Percentiles rank a stretch among this genome's conserved stretches.
Evolutionary conservation across 1,140 invertebrate species (phyloP).

Genomic region (Luehdorfia chinensis): DNA sequence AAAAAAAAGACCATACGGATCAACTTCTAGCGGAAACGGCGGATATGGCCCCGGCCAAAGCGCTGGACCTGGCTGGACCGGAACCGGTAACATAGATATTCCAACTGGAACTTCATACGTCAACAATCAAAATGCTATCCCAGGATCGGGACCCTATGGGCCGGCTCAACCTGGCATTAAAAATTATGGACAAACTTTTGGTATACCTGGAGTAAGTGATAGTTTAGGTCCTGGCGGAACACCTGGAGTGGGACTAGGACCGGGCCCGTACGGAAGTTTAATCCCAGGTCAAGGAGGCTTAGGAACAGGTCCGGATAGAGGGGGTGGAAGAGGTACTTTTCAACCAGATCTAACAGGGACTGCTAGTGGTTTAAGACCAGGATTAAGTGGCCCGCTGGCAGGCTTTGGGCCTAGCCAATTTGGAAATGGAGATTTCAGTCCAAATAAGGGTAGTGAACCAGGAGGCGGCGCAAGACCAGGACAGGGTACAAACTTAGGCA

Average conservation of each 20-base stretch:
- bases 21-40: background rate
- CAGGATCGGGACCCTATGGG: conserved; percentile 1
- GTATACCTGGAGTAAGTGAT: background rate
- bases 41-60: conserved; percentile 18
- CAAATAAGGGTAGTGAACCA: background rate
- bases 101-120: background rate
- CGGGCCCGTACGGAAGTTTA: background rate
- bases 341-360: no score
- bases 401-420: conserved; percentile 17
- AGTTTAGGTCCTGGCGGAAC: background rate
- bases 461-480: conserved; percentile 4
- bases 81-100: conserved; percentile 5
- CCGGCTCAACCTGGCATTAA: background rate
- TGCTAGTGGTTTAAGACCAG: background rate
- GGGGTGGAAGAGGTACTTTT: no score
- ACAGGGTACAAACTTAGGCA: conserved; percentile 1
- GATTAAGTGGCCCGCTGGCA: background rate
- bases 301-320: no score
- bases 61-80: conserved; percentile 6
- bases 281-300: background rate
- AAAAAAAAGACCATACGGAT: conserved; percentile 27
- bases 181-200: background rate
- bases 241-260: background rate
- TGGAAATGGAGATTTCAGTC: conserved; percentile 1
- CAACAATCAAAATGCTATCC: background rate